These are phyloP conservation scores for Catharus bicknelli DNA, from an alignment of 2,113 vertebrate species.

Conservation along the genomic window DNA sequence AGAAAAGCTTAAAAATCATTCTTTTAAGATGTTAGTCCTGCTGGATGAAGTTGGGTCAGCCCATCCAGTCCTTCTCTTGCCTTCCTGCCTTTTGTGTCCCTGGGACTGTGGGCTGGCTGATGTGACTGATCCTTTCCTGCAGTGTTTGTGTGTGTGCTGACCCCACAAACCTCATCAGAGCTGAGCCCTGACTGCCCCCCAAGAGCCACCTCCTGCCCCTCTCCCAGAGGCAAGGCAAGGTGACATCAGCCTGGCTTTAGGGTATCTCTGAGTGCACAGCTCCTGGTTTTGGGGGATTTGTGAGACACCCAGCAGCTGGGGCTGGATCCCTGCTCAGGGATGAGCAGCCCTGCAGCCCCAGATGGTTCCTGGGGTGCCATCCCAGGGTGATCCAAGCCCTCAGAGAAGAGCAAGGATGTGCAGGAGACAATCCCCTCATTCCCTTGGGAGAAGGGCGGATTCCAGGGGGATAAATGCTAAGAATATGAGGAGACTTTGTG, in stretches of 20 bases:
- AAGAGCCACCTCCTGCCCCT: not conserved
- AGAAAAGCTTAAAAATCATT: not conserved
- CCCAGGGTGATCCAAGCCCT: fast-evolving
- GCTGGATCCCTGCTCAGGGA: not conserved
- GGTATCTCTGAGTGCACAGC: not conserved
- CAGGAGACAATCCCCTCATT: not conserved
- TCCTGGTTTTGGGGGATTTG: not conserved
- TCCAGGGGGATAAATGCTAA: not conserved
- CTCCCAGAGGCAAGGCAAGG: not conserved
- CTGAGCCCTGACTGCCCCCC: not conserved
- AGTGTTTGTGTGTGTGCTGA: not conserved
- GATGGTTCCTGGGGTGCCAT: not conserved
- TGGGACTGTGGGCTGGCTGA: not conserved
- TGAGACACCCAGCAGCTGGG: not conserved
- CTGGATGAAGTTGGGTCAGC: slow-evolving; percentile 22
- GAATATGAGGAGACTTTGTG: not conserved
- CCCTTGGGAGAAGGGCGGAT: not conserved
- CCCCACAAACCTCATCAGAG: not conserved
- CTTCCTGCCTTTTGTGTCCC: not conserved
- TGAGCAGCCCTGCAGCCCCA: not conserved
- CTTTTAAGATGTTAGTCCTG: slow-evolving; percentile 17
- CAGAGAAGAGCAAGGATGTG: not conserved
- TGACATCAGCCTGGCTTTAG: not conserved
- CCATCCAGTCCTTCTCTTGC: not conserved
- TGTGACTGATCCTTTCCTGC: not conserved